Conservation (phyloP, 2,888 invertebrate genomes). For the Trichopoda pennipes region DNA sequence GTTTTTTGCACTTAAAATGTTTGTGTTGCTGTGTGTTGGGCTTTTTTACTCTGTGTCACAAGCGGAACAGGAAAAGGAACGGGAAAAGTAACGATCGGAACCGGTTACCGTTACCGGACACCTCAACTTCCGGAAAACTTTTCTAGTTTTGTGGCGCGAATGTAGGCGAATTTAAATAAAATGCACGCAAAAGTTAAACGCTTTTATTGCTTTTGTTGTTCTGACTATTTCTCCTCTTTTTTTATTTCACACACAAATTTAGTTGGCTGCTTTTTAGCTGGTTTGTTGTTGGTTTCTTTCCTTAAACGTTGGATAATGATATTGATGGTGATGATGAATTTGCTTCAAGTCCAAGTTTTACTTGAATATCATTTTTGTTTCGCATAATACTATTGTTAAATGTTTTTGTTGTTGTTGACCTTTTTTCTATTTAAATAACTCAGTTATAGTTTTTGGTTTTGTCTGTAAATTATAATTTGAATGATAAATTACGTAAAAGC, state of each 20-base stretch:
- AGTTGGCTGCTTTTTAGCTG: slow-evolving; percentile 35
- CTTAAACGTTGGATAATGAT: neutral
- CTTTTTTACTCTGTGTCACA: slow-evolving; percentile 63
- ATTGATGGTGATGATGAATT: slow-evolving; percentile 39
- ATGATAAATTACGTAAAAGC: slow-evolving; percentile 71
- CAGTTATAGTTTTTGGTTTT: slow-evolving; percentile 43
- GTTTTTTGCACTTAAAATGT: slow-evolving; percentile 32
- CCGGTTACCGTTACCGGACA: slow-evolving; percentile 82
- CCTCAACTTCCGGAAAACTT: slow-evolving; percentile 81
- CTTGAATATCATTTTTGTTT: neutral
- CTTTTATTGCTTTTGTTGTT: slow-evolving; percentile 43
- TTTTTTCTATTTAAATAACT: neutral
- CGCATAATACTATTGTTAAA: neutral
- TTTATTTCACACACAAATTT: slow-evolving; percentile 19
- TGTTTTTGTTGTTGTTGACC: slow-evolving; percentile 5
- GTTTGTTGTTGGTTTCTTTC: slow-evolving; percentile 35
- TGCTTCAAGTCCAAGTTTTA: slow-evolving; percentile 56
- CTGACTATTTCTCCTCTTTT: slow-evolving; percentile 2
- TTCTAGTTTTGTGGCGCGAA: slow-evolving; percentile 66
- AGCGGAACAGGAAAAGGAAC: slow-evolving; percentile 81
- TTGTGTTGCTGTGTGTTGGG: slow-evolving; percentile 17
- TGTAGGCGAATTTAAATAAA: slow-evolving; percentile 61
- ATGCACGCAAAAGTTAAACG: slow-evolving; percentile 62
- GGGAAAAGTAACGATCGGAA: slow-evolving; percentile 82
- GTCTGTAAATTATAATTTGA: slow-evolving; percentile 51